A percentile compares a stretch with the other conserved stretches of the same genome.
Conservation (phyloP, 1,140 invertebrate genomes). For the Drosophila teissieri region DNA sequence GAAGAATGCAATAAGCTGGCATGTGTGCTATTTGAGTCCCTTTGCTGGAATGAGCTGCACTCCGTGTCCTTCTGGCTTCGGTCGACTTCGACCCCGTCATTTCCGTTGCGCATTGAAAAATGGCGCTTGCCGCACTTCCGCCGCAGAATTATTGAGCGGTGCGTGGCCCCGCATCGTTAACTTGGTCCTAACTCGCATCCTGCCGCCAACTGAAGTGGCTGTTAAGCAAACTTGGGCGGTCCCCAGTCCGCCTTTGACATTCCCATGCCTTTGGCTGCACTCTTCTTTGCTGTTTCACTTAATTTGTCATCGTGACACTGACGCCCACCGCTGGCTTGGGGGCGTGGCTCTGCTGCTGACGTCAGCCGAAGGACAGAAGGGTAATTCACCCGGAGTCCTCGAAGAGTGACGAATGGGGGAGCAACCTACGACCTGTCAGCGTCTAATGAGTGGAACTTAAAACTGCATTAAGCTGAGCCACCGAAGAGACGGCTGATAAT, state of each 20-base stretch:
- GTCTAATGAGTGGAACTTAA: slow-evolving; percentile 53
- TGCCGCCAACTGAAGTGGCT: slow-evolving; percentile 45
- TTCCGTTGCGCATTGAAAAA: slow-evolving; percentile 76
- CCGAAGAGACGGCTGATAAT: slow-evolving; percentile 38
- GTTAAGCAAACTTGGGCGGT: slow-evolving; percentile 53
- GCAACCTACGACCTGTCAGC: slow-evolving; percentile 37
- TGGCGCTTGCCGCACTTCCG: slow-evolving; percentile 73
- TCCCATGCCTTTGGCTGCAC: slow-evolving; percentile 34
- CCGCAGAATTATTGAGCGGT: slow-evolving; percentile 59
- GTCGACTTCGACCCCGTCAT: slow-evolving; percentile 48
- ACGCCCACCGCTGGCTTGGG: slow-evolving; percentile 27
- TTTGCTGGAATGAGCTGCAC: slow-evolving; percentile 13
- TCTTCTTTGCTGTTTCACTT: slow-evolving; percentile 49
- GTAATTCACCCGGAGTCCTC: slow-evolving; percentile 30
- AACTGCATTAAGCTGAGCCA: slow-evolving; percentile 53
- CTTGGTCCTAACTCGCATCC: slow-evolving; percentile 54
- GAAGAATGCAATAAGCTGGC: slow-evolving; percentile 60
- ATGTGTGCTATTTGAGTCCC: slow-evolving; percentile 12
- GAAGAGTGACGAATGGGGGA: slow-evolving; percentile 53
- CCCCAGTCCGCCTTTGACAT: slow-evolving; percentile 27
- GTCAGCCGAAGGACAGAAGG: slow-evolving; percentile 39
- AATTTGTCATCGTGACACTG: slow-evolving; percentile 61
- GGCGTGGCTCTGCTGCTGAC: slow-evolving; percentile 62
- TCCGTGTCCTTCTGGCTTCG: slow-evolving; percentile 7
- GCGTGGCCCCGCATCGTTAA: slow-evolving; percentile 62